Percentiles rank a stretch among this genome's conserved stretches.
Conservation (phyloP, 2,797 vertebrate species). For the Typhlichthys eigenmanni region DNA sequence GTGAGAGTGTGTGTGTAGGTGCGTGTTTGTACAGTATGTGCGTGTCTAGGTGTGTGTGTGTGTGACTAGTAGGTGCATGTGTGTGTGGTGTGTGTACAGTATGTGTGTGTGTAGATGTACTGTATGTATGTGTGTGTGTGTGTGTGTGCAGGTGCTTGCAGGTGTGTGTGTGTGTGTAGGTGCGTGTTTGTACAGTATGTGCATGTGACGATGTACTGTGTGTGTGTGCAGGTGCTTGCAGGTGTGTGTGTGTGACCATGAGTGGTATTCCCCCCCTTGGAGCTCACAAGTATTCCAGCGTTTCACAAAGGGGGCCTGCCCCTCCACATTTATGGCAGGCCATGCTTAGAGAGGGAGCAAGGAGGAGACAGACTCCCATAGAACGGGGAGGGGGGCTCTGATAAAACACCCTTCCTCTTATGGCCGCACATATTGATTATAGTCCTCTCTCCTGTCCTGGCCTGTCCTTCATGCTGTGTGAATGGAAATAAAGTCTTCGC, state of each 20-base stretch:
- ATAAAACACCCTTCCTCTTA: conserved; percentile 51
- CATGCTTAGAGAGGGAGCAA: conserved; percentile 1
- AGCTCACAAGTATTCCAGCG: conserved; percentile 29
- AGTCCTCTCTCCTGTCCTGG: background rate
- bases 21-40: too few species aligned
- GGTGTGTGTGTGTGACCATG: conserved; percentile 3
- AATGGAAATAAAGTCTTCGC: conserved; percentile 34
- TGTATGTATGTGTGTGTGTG: too few species aligned
- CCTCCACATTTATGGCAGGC: background rate
- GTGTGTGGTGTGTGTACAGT: too few species aligned
- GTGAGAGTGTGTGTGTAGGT: too few species aligned
- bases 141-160: background rate
- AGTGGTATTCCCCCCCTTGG: conserved; percentile 29
- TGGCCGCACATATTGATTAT: conserved; percentile 38
- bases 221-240: too few species aligned
- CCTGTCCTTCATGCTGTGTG: conserved; percentile 41
- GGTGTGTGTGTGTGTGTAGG: conserved; percentile 5
- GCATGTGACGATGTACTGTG: conserved; percentile 6
- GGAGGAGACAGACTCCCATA: conserved; percentile 12
- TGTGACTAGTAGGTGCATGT: too few species aligned
- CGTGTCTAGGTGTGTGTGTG: too few species aligned
- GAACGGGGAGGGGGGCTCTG: conserved; percentile 24
- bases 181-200: conserved; percentile 13
- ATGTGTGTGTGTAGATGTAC: too few species aligned
- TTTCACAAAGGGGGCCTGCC: conserved; percentile 23